Evolutionary conservation across 2,797 vertebrate species (phyloP).

Genomic region (Periparus ater): DNA sequence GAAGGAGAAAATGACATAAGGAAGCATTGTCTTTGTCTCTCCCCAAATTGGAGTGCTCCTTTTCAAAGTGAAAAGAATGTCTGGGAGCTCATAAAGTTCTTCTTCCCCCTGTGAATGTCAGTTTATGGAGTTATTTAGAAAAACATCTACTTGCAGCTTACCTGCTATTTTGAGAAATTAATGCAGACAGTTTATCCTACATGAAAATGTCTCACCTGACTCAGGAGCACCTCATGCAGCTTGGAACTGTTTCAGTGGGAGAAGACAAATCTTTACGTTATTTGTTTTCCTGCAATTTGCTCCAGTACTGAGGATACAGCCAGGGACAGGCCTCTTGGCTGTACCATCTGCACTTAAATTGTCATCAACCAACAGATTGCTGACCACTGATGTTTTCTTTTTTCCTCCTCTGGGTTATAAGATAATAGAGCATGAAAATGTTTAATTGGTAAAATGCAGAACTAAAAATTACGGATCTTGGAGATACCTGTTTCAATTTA

Average conservation of each 20-base stretch:
- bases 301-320: background rate
- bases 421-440: background rate
- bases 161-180: background rate
- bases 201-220: background rate
- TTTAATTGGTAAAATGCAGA: background rate
- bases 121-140: background rate
- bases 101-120: background rate
- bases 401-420: background rate
- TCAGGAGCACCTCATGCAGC: background rate
- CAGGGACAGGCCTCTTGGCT: background rate
- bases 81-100: conserved; percentile 26
- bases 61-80: background rate
- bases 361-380: background rate
- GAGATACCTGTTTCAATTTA: background rate
- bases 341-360: background rate
- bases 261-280: background rate
- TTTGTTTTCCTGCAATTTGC: background rate
- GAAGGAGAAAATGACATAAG: conserved; percentile 29
- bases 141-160: background rate
- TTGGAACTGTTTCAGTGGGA: background rate
- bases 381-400: background rate
- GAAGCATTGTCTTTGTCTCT: conserved; percentile 5
- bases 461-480: fast-evolving
- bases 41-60: background rate
- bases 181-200: background rate